A percentile compares a stretch with the other conserved stretches of the same genome.
phyloP scores from a whole-genome alignment of 2,888 invertebrate genomes.

The Drosophila mimica region DNA sequence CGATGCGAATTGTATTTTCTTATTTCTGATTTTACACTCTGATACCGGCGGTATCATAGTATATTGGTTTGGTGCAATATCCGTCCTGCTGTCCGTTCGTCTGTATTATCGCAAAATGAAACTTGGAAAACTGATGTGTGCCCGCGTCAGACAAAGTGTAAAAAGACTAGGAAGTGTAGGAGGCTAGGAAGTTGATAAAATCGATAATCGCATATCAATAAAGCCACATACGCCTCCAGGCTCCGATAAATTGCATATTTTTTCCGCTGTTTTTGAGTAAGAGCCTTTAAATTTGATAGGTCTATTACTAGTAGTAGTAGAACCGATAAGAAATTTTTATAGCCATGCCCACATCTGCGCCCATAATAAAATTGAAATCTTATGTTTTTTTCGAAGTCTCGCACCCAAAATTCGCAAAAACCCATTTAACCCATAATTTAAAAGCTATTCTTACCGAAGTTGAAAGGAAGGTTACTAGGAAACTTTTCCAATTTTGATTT shows the following conservation, averaged over 20 bases:
- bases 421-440: not conserved
- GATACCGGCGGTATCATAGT: not conserved
- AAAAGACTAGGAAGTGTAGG: not conserved
- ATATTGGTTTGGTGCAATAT: not conserved
- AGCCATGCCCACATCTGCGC: too few relatives aligned
- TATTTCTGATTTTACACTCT: not conserved
- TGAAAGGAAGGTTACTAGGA: not conserved
- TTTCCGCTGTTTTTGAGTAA: too few relatives aligned
- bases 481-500: not conserved
- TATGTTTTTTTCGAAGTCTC: too few relatives aligned
- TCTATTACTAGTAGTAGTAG: too few relatives aligned
- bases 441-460: too few relatives aligned
- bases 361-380: too few relatives aligned
- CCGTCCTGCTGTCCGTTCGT: not conserved
- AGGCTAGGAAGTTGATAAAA: not conserved
- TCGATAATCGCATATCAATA: not conserved
- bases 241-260: too few relatives aligned
- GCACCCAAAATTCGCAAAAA: too few relatives aligned
- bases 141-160: not conserved
- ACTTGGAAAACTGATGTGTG: not conserved
- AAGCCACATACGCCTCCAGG: too few relatives aligned
- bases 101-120: not conserved
- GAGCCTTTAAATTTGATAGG: too few relatives aligned
- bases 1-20: conserved; percentile 9
- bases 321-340: too few relatives aligned